Evolutionary conservation across 2,888 invertebrate genomes (phyloP), one percentile per base, ranked within the genome.

Genomic region (Diaprepes abbreviatus): DNA sequence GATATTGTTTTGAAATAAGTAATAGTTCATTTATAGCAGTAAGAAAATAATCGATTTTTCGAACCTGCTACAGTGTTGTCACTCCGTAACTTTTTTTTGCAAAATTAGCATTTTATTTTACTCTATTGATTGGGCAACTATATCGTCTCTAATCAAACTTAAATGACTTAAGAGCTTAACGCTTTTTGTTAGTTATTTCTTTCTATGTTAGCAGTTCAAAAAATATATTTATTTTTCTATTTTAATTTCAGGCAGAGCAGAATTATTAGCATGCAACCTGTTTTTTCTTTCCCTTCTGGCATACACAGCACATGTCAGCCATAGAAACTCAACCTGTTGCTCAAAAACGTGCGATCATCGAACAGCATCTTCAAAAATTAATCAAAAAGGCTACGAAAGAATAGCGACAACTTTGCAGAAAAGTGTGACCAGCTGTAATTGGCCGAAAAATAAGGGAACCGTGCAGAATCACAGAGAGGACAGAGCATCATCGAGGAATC

Each of bases 181-280:
- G n/a, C n/a, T n/a, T n/a, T n/a, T n/a, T n/a, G n/a, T n/a, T n/a
- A n/a, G n/a, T n/a, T n/a, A n/a, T n/a, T n/a, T n/a, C n/a, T n/a
- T n/a, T n/a, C n/a, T n/a, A n/a, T n/a, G n/a, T n/a, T n/a, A n/a
- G n/a, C n/a, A n/a, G n/a, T n/a, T n/a, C n/a, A n/a, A n/a, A n/a
- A 45, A 48, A 48, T 24, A 21, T 12, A 21, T 21, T 21, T 4
- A 10, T 31, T n/a, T n/a, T 10, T n/a, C 2, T 45, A 19, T 21
- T 58, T 36, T 28, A 17, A 36, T 71, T 71, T 14, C 65, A 71
- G 71, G 71, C 1, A 89, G 98, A 65, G 97, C 98, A 1, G 98
- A 98, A 83, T 87, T 98, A 43, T 92, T 95, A 21, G 94, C 97
- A 10, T 95, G 96, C 82, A 91, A 95, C 78, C 92, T 96, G 84